Evolutionary conservation across 2,888 invertebrate genomes (phyloP), one percentile per base, ranked within the genome.

Genomic region (Ectemnius lituratus): DNA sequence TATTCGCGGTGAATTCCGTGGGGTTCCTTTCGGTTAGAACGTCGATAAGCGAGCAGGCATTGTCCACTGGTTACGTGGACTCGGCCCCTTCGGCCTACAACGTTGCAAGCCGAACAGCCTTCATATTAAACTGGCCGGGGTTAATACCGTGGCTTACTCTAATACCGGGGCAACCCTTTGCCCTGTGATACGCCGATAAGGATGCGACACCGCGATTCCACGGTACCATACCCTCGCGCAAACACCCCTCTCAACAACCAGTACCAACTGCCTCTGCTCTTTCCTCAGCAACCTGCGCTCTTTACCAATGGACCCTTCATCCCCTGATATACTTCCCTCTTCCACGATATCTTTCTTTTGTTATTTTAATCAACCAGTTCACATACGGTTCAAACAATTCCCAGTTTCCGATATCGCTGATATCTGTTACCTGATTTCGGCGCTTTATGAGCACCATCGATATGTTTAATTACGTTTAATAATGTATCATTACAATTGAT

Each of bases 101-200:
- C 63, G 67, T 52, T 75, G 47, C 60, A 46, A 57, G 28, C 70
- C 79, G 56, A 77, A 65, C 79, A 81, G 85, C 88, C 89, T 89
- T 89, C 88, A 88, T 88, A 88, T 88, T 89, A 88, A 88, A 89
- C 88, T 89, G 8, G 37, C 83, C 69, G 85, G 85, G 88, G 89
- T 89, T 89, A 89, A 89, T 89, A 85, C 88, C 87, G 81, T 71
- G 86, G 85, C 87, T 88, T 85, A 88, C 88, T 86, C 84, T 88
- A 88, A 88, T 88, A 87, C 88, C 84, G 81, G 83, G 81, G 85
- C 88, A 88, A 88, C 88, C 88, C 87, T 88, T 83, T 88, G 88
- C 87, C 87, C 88, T 86, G 88, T 83, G 88, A 89, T 89, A 88
- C 80, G 84, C 75, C 79, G 89, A 89, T 89, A 89, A 89, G 86